These are phyloP conservation scores for Emydocephalus ijimae DNA, from an alignment of 2,113 vertebrate genomes.

Conservation along the genomic window DNA sequence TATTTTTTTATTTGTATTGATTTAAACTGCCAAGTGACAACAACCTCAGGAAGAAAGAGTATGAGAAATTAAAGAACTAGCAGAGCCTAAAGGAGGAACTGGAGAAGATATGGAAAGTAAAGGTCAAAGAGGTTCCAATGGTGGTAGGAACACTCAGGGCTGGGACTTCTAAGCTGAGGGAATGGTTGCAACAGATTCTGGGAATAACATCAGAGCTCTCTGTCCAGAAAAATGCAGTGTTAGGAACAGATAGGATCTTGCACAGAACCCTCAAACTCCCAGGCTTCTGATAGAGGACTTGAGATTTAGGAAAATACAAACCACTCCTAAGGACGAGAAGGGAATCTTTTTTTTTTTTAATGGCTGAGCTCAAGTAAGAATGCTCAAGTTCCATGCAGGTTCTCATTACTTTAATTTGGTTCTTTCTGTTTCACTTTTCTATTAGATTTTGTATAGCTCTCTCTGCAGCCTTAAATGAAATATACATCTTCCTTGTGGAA, in stretches of 20 bases:
- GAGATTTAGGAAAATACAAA: background rate
- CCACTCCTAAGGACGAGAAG: background rate
- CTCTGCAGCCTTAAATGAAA: background rate
- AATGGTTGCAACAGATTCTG: background rate
- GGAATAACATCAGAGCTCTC: background rate
- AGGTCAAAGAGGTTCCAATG: background rate
- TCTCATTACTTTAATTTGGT: background rate
- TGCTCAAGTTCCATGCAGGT: background rate
- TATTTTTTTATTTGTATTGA: slow-evolving; percentile 17
- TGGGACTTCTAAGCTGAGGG: background rate
- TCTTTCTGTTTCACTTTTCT: background rate
- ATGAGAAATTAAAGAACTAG: background rate
- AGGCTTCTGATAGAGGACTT: background rate
- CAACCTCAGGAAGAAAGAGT: background rate
- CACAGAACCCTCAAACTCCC: background rate
- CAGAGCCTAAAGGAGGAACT: background rate
- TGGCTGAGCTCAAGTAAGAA: background rate
- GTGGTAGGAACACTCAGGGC: background rate
- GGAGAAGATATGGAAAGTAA: background rate
- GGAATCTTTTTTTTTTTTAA: background rate
- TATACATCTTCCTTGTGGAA: background rate
- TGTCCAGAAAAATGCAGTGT: background rate
- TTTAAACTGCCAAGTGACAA: background rate
- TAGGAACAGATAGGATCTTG: background rate
- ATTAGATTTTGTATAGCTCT: background rate